Conservation (phyloP, 2,113 vertebrate species). For the Halcyon senegalensis region DNA sequence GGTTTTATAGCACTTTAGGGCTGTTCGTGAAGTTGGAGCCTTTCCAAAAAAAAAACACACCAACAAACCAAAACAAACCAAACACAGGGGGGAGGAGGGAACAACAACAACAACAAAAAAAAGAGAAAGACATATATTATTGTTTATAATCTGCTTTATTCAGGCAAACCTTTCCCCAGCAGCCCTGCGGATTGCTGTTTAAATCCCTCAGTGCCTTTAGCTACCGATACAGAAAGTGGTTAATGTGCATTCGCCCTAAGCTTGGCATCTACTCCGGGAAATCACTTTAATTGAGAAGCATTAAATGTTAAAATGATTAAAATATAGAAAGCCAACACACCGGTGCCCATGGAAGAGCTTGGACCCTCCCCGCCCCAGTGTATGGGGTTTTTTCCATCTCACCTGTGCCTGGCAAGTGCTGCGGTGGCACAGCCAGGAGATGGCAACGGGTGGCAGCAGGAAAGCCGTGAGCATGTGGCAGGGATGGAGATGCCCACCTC, state of each 20-base stretch:
- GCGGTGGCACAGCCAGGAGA: not conserved
- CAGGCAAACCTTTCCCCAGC: slow-evolving; percentile 80
- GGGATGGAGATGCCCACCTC: not conserved
- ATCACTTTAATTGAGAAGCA: slow-evolving; percentile 87
- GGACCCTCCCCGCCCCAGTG: not conserved
- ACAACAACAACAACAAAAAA: not conserved
- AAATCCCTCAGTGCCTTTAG: slow-evolving; percentile 90
- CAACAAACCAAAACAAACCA: no score
- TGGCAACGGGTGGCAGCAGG: not conserved
- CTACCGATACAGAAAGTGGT: slow-evolving; percentile 84
- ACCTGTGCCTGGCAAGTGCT: not conserved
- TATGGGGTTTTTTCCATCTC: not conserved
- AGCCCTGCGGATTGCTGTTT: slow-evolving; percentile 82
- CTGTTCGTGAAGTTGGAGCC: slow-evolving; percentile 76
- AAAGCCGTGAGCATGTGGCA: not conserved
- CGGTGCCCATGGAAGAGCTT: slow-evolving; percentile 22
- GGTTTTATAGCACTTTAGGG: slow-evolving; percentile 83
- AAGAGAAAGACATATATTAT: slow-evolving; percentile 80
- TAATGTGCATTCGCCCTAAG: slow-evolving; percentile 79
- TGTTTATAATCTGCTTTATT: slow-evolving; percentile 93
- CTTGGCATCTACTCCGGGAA: slow-evolving; percentile 83
- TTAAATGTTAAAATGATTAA: slow-evolving; percentile 87
- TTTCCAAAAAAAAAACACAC: slow-evolving; percentile 66
- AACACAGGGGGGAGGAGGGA: not conserved
- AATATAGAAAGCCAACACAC: slow-evolving; percentile 72